Percentiles rank a stretch among this genome's conserved stretches.
Evolutionary conservation across 1,140 invertebrate species (phyloP).

Genomic region (Neodiprion pinetum): DNA sequence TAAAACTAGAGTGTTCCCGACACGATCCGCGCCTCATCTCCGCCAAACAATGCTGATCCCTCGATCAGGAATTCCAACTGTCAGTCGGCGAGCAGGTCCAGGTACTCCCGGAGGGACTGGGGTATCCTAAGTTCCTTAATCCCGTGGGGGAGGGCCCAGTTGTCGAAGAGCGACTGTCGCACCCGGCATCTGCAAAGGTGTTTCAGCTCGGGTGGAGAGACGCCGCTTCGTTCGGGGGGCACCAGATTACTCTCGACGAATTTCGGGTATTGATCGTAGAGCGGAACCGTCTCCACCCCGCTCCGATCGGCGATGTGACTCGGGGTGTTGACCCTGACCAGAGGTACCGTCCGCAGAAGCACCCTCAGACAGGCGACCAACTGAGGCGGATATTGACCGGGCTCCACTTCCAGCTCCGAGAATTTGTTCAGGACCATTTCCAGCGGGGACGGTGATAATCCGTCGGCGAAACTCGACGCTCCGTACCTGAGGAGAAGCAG

Average conservation of each 20-base stretch:
- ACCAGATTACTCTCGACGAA: constrained; percentile 70
- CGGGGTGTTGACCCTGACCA: constrained; percentile 50
- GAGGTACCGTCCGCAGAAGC: constrained; percentile 68
- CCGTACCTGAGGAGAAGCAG: constrained; percentile 76
- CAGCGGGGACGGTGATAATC: constrained; percentile 57
- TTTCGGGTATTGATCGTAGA: constrained; percentile 69
- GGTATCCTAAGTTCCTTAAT: constrained; percentile 74
- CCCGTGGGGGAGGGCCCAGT: constrained; percentile 76
- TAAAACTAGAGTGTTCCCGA: not conserved
- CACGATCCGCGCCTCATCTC: not conserved
- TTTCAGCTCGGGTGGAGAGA: constrained; percentile 63
- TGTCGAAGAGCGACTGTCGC: constrained; percentile 68
- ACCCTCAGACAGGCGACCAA: constrained; percentile 71
- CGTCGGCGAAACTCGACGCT: constrained; percentile 63
- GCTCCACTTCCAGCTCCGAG: constrained; percentile 63
- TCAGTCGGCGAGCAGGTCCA: constrained; percentile 76
- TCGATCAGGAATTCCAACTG: not conserved
- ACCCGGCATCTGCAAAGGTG: constrained; percentile 69
- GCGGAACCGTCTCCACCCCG: constrained; percentile 60
- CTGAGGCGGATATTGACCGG: constrained; percentile 67
- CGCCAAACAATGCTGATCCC: not conserved
- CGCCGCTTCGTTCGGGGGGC: constrained; percentile 66
- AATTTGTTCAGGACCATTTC: constrained; percentile 70
- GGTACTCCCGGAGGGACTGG: constrained; percentile 67
- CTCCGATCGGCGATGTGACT: constrained; percentile 42